A percentile compares a stretch with the other conserved stretches of the same genome.
These are phyloP conservation scores for Mormyrops boulengeri DNA, from an alignment of 2,797 vertebrate species.

Conservation along the genomic window DNA sequence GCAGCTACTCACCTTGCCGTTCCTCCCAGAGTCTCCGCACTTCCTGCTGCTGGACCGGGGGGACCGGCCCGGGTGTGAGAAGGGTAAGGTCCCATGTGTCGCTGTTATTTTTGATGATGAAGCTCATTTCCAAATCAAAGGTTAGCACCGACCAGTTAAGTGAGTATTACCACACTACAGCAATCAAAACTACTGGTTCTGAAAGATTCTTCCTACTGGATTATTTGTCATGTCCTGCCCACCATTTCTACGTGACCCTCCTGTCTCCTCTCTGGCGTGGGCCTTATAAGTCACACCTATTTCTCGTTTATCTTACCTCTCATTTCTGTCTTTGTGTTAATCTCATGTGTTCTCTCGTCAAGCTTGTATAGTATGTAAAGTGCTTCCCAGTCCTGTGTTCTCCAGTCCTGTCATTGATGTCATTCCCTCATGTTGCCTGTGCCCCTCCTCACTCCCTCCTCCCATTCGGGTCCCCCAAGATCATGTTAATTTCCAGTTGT, in stretches of 20 bases:
- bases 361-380: background rate
- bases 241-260: too few relatives aligned
- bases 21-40: slow-evolving; percentile 67
- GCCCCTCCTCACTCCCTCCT: background rate
- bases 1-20: slow-evolving; percentile 57
- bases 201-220: background rate
- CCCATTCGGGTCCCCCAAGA: background rate
- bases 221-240: background rate
- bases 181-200: background rate
- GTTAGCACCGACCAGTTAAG: background rate
- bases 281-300: too few relatives aligned
- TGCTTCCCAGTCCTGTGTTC: background rate
- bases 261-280: too few relatives aligned
- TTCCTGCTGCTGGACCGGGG: slow-evolving; percentile 59
- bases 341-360: background rate
- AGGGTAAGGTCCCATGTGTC: slow-evolving; percentile 43
- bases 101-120: background rate
- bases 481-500: background rate
- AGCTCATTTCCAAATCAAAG: background rate
- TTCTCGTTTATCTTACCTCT: too few relatives aligned
- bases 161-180: background rate
- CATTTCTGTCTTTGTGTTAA: too few relatives aligned
- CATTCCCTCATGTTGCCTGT: background rate
- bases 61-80: slow-evolving; percentile 54
- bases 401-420: background rate